Evolutionary conservation across 2,888 invertebrate species (phyloP).

Genomic region (Stenolophus ochropezus): DNA sequence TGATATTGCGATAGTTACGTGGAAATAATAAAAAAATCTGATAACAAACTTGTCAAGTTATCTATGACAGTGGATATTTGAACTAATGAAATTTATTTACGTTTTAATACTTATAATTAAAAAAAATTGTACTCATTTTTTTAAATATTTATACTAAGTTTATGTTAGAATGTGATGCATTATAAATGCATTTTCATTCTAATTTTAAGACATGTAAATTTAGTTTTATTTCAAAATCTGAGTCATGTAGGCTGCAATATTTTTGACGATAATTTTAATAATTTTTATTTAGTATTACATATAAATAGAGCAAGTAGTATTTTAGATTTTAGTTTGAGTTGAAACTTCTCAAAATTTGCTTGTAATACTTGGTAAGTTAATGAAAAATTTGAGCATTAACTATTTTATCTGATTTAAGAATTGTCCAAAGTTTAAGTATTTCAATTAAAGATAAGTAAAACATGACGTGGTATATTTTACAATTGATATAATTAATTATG

Average conservation of each 20-base stretch:
- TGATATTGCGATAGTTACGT: background rate
- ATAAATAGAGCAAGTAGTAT: conserved; percentile 23
- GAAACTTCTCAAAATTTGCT: background rate
- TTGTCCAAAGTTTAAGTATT: conserved; percentile 23
- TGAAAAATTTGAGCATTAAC: background rate
- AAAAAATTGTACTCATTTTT: no score
- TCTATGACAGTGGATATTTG: background rate
- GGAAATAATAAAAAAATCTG: background rate
- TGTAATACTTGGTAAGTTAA: conserved; percentile 8
- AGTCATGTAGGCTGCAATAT: conserved; percentile 39
- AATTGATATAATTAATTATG: no score
- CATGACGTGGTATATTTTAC: no score
- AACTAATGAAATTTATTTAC: background rate
- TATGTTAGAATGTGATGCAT: background rate
- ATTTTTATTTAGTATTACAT: conserved; percentile 42
- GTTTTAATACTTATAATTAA: background rate
- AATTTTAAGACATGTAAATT: background rate
- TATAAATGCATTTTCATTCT: background rate
- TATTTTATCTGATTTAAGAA: conserved; percentile 2
- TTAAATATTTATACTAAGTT: no score
- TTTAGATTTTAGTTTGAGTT: conserved; percentile 34
- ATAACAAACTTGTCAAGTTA: conserved; percentile 22
- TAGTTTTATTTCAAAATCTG: conserved; percentile 26
- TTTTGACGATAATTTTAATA: conserved; percentile 48
- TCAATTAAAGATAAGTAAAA: no score